phyloP scores from a whole-genome alignment of 2,888 invertebrate genomes.

The Meghimatium bilineatum region DNA sequence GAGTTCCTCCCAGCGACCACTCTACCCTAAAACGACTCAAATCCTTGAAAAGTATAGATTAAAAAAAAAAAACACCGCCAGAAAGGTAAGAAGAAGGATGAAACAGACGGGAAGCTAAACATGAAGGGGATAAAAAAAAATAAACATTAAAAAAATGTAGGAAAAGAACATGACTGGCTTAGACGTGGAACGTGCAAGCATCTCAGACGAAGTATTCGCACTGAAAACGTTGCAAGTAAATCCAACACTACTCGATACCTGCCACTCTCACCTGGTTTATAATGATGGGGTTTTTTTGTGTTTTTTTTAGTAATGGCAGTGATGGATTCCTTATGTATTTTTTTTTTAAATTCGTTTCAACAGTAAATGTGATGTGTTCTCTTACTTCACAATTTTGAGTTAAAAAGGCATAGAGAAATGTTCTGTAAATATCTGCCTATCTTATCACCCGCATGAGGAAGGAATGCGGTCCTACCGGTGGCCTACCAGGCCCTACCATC shows the following conservation, averaged over 20 bases:
- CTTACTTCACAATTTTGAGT: too few relatives aligned
- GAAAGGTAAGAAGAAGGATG: slow-evolving; percentile 8
- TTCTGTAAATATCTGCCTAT: too few relatives aligned
- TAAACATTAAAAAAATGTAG: neutral
- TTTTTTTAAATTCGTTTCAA: too few relatives aligned
- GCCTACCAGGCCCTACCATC: too few relatives aligned
- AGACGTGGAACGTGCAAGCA: slow-evolving; percentile 10
- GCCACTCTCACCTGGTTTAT: neutral
- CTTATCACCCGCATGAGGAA: too few relatives aligned
- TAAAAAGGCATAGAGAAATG: too few relatives aligned
- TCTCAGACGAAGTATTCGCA: neutral
- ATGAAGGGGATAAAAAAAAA: neutral
- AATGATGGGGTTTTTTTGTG: too few relatives aligned
- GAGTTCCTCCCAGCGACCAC: neutral
- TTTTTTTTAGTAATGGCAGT: neutral
- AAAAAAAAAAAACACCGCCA: neutral
- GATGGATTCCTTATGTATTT: neutral
- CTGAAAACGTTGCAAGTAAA: neutral
- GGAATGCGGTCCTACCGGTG: too few relatives aligned
- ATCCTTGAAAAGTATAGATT: neutral
- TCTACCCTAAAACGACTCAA: neutral
- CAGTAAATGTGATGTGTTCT: too few relatives aligned
- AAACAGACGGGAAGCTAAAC: neutral
- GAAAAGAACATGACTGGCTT: neutral
- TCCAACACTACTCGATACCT: neutral